Conservation (phyloP, 2,797 vertebrate genomes). For the Peromyscus nudipes region DNA sequence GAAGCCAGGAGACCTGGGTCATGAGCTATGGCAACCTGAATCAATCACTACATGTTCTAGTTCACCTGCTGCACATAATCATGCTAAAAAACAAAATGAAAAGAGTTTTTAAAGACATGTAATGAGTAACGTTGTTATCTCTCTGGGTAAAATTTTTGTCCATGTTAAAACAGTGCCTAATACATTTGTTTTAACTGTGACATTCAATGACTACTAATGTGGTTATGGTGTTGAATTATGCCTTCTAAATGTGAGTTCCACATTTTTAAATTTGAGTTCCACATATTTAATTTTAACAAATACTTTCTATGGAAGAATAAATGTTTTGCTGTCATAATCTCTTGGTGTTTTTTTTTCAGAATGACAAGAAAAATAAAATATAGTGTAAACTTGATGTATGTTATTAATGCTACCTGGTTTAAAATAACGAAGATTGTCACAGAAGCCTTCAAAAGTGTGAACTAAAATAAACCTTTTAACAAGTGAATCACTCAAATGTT, state of each 20-base stretch:
- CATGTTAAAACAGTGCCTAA: conserved; percentile 70
- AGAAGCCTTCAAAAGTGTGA: not conserved
- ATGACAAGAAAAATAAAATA: conserved; percentile 51
- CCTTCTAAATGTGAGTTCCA: conserved; percentile 58
- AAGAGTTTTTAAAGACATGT: not conserved
- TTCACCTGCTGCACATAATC: conserved; percentile 18
- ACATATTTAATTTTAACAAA: not conserved
- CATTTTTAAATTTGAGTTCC: conserved; percentile 52
- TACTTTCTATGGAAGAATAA: conserved; percentile 47
- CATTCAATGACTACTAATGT: conserved; percentile 53
- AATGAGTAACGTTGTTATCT: conserved; percentile 47
- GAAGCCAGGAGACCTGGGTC: conserved; percentile 1
- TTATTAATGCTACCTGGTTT: conserved; percentile 67
- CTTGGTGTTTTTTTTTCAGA: conserved; percentile 50
- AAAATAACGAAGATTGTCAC: conserved; percentile 52
- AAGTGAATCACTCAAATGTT: not conserved
- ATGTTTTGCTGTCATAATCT: conserved; percentile 57
- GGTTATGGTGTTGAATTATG: conserved; percentile 60
- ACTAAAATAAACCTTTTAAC: not conserved
- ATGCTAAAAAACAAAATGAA: conserved; percentile 43
- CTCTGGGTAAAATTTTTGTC: conserved; percentile 54
- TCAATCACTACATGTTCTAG: conserved; percentile 14
- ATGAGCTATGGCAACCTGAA: conserved; percentile 62
- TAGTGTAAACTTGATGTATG: conserved; percentile 38
- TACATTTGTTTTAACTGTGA: conserved; percentile 54